Base-by-base conservation (phyloP, 2,113 vertebrate species). In the Lepidothrix coronata region DNA sequence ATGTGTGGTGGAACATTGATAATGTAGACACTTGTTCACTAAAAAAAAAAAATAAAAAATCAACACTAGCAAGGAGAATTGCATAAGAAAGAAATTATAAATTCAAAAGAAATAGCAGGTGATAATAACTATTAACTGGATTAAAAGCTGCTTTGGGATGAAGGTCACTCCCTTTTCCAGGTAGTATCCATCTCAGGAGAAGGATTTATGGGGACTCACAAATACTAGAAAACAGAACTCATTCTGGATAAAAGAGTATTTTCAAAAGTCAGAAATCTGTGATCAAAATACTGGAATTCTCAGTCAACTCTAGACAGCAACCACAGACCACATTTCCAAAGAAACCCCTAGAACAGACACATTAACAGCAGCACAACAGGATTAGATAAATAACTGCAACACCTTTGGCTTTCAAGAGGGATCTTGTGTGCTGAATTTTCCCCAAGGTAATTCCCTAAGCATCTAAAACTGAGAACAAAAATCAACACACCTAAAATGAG, bases 331-430 rank as follows among this genome's bases (percentile, higher is more conserved):
- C 3, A 31, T 28, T 49, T 49, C 44, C 68, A 67, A 49, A 75
- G 51, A 43, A 58, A 54, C 12, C 18, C 51, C 39, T 16, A 28
- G 61, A 54, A 57, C 11, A 55, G 25, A 15, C 6, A 43, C 4
- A 24, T 62, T 3, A 22, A 0, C 0, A 43, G 33, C 9, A 49
- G 14, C 67, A 73, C n/a, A 66, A 15, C 28, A 10, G 24, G 16
- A 28, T 28, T n/a, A 16, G 30, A 22, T 12, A 12, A 28, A 21
- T 0, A 44, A 7, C 25, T 58, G 37, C 59, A 83, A 1, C 37
- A n/a, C n/a, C 28, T 52, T 33, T 37, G 30, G 14, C 31, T 89
- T 68, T 41, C 48, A 66, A 8, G 21, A 72, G 57, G 27, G 39
- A 57, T 21, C 16, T 5, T 20, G 18, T 15, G 21, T 13, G 41